Conservation (phyloP, 2,113 vertebrate species). For the Maccullochella peelii region DNA sequence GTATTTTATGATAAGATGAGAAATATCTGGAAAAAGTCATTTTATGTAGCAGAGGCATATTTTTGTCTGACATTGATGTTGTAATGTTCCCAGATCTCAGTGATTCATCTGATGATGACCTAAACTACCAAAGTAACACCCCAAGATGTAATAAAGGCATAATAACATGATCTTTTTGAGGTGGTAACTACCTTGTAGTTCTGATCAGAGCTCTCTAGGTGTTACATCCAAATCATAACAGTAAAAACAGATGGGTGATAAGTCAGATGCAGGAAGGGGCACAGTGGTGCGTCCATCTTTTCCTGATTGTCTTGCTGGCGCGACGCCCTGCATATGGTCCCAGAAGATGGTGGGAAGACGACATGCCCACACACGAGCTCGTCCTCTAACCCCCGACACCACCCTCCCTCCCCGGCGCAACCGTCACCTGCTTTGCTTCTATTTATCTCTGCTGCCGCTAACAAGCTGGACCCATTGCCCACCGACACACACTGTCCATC, state of each 20-base stretch:
- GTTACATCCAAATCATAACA: neutral
- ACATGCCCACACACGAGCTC: slow-evolving; percentile 18
- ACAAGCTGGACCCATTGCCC: neutral
- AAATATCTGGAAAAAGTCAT: neutral
- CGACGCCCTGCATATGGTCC: slow-evolving; percentile 23
- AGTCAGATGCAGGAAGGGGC: slow-evolving; percentile 38
- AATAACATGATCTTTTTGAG: neutral
- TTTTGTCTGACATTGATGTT: neutral
- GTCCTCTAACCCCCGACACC: neutral
- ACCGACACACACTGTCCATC: neutral
- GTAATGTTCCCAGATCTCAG: neutral
- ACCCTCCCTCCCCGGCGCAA: neutral
- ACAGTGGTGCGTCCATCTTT: neutral
- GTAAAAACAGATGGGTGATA: slow-evolving; percentile 27
- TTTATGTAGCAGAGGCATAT: neutral
- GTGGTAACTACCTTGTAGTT: neutral
- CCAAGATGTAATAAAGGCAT: neutral
- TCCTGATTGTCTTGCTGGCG: neutral
- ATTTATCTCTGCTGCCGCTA: neutral
- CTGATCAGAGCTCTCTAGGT: slow-evolving; percentile 12
- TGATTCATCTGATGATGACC: neutral
- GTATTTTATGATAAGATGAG: neutral
- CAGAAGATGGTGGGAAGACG: slow-evolving; percentile 27
- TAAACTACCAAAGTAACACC: neutral
- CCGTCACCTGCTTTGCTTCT: neutral